Evolutionary conservation across 1,140 invertebrate species (phyloP).

Genomic region (Microplitis demolitor): DNA sequence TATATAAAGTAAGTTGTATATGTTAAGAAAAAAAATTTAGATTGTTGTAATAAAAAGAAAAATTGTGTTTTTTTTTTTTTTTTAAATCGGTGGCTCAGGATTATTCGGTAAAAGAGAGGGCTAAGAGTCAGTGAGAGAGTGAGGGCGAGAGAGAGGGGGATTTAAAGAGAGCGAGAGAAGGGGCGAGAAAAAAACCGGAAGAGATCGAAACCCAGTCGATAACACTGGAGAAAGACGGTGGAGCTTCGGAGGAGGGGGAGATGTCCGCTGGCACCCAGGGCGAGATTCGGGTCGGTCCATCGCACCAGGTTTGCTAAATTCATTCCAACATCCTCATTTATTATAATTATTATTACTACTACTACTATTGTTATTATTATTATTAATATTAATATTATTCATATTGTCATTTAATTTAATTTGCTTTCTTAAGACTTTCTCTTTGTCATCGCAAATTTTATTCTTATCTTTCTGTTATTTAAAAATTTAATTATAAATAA

Average conservation of each 20-base stretch:
- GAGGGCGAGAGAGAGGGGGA: not conserved
- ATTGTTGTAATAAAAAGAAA: no score
- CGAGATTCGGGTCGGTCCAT: slow-evolving; percentile 92
- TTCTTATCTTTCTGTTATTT: not conserved
- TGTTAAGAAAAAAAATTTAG: no score
- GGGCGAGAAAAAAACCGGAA: slow-evolving; percentile 42
- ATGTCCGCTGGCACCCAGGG: slow-evolving; percentile 83
- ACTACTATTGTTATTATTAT: no score
- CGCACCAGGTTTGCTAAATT: slow-evolving; percentile 79
- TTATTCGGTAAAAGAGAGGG: no score
- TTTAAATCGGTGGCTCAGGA: no score
- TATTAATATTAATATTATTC: not conserved
- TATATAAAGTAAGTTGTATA: no score
- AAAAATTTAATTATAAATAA: not conserved
- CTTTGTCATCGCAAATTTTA: not conserved
- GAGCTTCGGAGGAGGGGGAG: slow-evolving; percentile 62
- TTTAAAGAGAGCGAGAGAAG: slow-evolving; percentile 43
- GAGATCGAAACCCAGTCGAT: slow-evolving; percentile 56
- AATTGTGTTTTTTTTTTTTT: no score
- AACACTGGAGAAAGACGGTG: slow-evolving; percentile 61
- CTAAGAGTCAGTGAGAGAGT: not conserved
- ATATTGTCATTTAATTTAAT: not conserved
- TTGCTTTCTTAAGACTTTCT: not conserved
- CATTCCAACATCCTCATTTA: slow-evolving; percentile 17
- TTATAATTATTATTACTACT: not conserved